These are phyloP conservation scores for Pangasius mekongensis DNA, from an alignment of 2,797 vertebrate species.

Conservation along the genomic window DNA sequence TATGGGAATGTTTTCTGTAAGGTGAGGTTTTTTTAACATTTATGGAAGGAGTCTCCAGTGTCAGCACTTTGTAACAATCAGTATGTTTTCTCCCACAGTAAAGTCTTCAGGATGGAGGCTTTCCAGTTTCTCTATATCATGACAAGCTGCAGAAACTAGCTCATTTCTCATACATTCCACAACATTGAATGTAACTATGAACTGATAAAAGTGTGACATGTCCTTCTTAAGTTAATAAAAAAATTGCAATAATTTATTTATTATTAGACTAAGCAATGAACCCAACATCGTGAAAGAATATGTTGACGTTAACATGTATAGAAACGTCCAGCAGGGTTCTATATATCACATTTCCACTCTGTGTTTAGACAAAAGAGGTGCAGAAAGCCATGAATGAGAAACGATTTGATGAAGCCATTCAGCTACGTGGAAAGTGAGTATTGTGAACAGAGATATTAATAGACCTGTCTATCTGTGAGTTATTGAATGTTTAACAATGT, in stretches of 20 bases:
- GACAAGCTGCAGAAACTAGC: neutral
- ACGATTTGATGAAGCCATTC: slow-evolving; percentile 85
- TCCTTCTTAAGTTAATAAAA: neutral
- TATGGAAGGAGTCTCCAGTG: neutral
- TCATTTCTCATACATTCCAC: neutral
- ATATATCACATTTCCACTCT: neutral
- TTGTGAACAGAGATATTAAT: neutral
- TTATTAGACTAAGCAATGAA: neutral
- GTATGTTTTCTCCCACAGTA: too few species aligned
- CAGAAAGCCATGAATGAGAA: slow-evolving; percentile 88
- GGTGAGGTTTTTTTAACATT: neutral
- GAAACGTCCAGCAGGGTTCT: neutral
- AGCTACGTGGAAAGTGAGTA: slow-evolving; percentile 90
- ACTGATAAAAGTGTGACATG: neutral
- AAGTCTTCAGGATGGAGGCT: neutral
- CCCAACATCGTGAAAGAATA: neutral
- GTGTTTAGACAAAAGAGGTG: slow-evolving; percentile 88
- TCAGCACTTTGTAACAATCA: neutral
- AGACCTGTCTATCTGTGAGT: neutral
- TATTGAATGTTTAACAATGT: neutral
- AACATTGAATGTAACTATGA: too few species aligned
- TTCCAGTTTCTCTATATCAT: neutral
- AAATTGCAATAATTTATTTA: neutral
- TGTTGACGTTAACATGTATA: neutral
- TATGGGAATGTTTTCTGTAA: neutral